Base-by-base conservation (phyloP, 2,113 vertebrate genomes). In the Blennius ocellaris region DNA sequence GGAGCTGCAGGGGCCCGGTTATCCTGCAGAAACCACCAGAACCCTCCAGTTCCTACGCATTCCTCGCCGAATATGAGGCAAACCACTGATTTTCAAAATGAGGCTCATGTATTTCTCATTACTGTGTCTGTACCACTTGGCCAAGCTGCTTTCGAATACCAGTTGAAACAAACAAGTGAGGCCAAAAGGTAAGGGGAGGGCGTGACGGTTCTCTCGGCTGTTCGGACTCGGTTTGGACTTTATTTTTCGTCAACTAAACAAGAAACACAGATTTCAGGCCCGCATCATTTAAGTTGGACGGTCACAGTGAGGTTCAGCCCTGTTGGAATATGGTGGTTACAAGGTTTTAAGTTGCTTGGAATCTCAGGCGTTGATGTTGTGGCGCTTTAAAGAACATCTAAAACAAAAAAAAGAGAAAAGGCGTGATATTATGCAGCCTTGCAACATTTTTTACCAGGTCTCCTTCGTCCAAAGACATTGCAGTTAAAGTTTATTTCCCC, bases 1-100 rank as follows among this genome's bases (percentile, higher is more conserved):
- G 55, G 61, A 84, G 47, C 56, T 65, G 52, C 57, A 76, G 61
- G 77, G 78, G 76, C 62, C 52, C 64, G 65, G 71, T 77, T 78
- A 78, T 21, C 11, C 14, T 1, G 11, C 12, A 49, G 43, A 80
- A 83, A 83, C 63, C 71, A 75, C 56, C 59, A 73, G 62, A 59
- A 83, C 64, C 78, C 64, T 80, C 7, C 36, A 85, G 65, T 61
- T 78, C 78, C 60, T 30, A 52, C 37, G 67, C 55, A 47, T 1
- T 68, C 67, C 52, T 76, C 61, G 57, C 50, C 61, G 51, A 62
- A 62, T 36, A 40, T 11, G 15, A 44, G 48, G 54, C 43, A 75
- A 70, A 77, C 39, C 7, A 2, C 41, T 39, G 12, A 47, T 52
- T 17, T 63, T 67, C 6, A 67, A 21, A 40, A 43, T 12, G 4